Percentiles rank a stretch among this genome's conserved stretches.
phyloP scores from a whole-genome alignment of 2,888 invertebrate species.

The Agrochola lychnidis region DNA sequence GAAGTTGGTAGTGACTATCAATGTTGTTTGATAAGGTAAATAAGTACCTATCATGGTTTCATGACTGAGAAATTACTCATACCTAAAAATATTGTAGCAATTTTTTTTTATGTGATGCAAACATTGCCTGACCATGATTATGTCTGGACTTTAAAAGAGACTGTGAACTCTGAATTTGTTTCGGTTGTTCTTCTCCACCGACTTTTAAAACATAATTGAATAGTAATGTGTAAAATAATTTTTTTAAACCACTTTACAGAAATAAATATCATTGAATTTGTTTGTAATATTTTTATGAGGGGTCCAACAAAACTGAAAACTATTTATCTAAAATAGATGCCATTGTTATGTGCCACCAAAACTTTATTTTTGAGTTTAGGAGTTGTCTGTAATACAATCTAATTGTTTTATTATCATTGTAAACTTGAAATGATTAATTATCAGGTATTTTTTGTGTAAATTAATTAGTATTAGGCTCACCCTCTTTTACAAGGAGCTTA shows the following conservation, averaged over 20 bases:
- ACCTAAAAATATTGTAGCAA: background rate
- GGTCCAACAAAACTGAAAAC: background rate
- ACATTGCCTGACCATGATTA: background rate
- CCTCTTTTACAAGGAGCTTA: no score
- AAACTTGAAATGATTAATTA: background rate
- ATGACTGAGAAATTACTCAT: slow-evolving; percentile 5
- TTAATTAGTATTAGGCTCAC: background rate
- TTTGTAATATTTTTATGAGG: background rate
- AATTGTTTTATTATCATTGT: background rate
- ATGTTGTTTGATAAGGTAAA: slow-evolving; percentile 31
- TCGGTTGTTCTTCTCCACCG: background rate
- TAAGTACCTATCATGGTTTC: slow-evolving; percentile 6
- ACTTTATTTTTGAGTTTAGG: background rate
- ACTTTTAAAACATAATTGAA: background rate
- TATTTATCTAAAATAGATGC: no score
- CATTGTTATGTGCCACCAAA: no score
- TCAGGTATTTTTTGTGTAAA: background rate
- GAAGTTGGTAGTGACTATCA: slow-evolving; percentile 32
- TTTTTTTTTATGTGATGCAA: background rate
- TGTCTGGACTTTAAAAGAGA: background rate
- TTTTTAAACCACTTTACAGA: background rate
- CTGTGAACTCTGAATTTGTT: background rate
- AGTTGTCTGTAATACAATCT: background rate
- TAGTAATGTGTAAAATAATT: no score
- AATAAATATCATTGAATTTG: background rate